Percentiles rank a stretch among this genome's conserved stretches.
phyloP scores from a whole-genome alignment of 2,888 invertebrate species.

The Gerris lacustris region DNA sequence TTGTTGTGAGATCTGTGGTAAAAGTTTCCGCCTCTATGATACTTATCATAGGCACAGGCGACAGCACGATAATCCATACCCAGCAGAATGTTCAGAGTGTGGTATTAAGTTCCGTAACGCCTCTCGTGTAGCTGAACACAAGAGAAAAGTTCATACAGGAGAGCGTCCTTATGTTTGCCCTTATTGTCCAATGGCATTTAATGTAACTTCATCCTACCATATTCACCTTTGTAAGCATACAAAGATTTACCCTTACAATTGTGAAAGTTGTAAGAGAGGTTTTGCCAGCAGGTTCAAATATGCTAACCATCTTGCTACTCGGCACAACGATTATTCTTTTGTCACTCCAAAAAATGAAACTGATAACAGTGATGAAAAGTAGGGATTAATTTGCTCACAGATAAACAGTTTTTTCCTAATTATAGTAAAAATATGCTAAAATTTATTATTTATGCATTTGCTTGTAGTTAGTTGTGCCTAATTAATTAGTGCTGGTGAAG shows the following conservation, averaged over 20 bases:
- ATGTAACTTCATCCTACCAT: background rate
- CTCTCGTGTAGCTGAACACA: conserved; percentile 11
- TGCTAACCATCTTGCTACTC: background rate
- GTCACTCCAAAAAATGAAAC: no score
- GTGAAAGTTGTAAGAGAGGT: background rate
- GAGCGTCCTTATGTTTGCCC: conserved; percentile 7
- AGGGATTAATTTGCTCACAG: no score
- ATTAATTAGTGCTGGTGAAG: no score
- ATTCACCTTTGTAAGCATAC: conserved; percentile 7
- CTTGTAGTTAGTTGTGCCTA: no score
- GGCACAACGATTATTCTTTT: background rate
- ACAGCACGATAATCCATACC: conserved; percentile 4
- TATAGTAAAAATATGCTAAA: no score
- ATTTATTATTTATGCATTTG: no score
- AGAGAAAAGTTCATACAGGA: conserved; percentile 8
- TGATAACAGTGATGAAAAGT: no score
- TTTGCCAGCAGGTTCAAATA: conserved; percentile 8
- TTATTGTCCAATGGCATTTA: conserved; percentile 7
- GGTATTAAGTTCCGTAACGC: background rate
- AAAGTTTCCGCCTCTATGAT: conserved; percentile 2
- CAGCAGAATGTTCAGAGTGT: background rate
- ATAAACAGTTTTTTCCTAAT: no score
- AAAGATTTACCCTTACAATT: conserved; percentile 1
- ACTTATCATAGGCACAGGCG: conserved; percentile 9
- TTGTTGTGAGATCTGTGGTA: conserved; percentile 10